Evolutionary conservation across 2,888 invertebrate species (phyloP), one percentile per base, ranked within the genome.

Genomic region (Drosophila anceps): DNA sequence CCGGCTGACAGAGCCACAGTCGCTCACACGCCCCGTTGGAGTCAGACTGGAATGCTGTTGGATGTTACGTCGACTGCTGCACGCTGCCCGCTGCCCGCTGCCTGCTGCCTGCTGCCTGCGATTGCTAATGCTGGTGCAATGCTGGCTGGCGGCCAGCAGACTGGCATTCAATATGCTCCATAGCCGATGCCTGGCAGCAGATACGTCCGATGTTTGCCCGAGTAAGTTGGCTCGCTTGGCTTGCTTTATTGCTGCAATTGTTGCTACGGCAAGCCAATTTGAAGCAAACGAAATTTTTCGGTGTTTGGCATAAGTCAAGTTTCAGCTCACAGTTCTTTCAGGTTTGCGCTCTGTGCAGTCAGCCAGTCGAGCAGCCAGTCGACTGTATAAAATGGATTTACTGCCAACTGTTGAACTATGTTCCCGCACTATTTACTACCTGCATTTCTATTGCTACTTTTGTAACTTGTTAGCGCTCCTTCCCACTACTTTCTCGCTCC

Each of bases 381-480:
- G 81, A 81, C 88, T 88, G 91, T 84, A 75, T 88, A 85, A 90
- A 88, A 88, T 88, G 87, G 90, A 90, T 90, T 87, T 87, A 91
- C 91, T 91, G 87, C 84, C 84, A 85, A 85, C 89, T 85, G 84
- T 85, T 85, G 84, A 85, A 85, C 89, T 88, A 79, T 77, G 74
- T 54, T 55, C 66, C 78, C 70, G 76, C 73, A 81, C 82, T 88
- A 84, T 82, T 87, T 84, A 84, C 89, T 90, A 88, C 85, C 85
- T 88, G 88, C 90, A 89, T 85, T 89, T 85, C 90, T 89, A 85
- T 88, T 85, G 89, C 84, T 87, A 89, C 89, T 85, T 89, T 89
- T 82, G 89, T 85, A 85, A 85, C 85, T 89, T 89, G 85, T 85
- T 85, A 87, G 88, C 85, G 81, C 76, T 72, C 4, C 50, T 10